Evolutionary conservation across 2,888 invertebrate species (phyloP), one percentile per base, ranked within the genome.

Genomic region (Agriopis marginaria): DNA sequence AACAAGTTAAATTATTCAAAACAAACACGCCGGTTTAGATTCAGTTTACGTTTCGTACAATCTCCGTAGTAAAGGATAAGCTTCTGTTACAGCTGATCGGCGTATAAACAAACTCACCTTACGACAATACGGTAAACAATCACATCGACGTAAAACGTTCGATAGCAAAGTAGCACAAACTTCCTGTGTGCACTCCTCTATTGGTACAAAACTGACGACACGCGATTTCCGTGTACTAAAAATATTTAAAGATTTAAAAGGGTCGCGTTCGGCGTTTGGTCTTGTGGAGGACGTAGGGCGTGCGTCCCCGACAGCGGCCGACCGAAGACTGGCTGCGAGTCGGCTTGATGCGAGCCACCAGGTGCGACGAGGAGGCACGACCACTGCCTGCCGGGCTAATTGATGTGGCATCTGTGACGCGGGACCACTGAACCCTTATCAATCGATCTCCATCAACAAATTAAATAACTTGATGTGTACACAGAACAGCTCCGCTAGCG

Each of bases 21-120:
- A 66, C 70, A 70, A 70, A 70, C 54, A 59, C 11, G 14, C 49
- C 49, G 44, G 61, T 23, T 64, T 56, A 51, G 55, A 61, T 56
- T 44, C 40, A 53, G 51, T 17, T 23, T 66, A 44, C n/a, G 60
- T 59, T 58, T 49, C 44, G 47, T 59, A 51, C 44, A 50, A 63
- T 47, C 50, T 63, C 58, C 58, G 49, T 61, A 44, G 58, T 42
- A 61, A 23, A 56, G 61, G 45, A 64, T 61, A 50, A 64, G 51
- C 50, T 32, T 51, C 47, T 55, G 56, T 59, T 65, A 86, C 89
- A 90, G 91, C 90, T 90, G 89, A 91, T 89, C 85, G 76, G 78
- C 77, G 77, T 79, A 86, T 86, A 86, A 88, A 89, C 88, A 89
- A 86, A 87, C 91, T 89, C 76, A 91, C 89, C 92, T 85, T 83